Percentiles rank a stretch among this genome's conserved stretches.
These are phyloP conservation scores for Orientallactaga sibirica DNA, from an alignment of 2,797 vertebrate species.

Conservation along the genomic window DNA sequence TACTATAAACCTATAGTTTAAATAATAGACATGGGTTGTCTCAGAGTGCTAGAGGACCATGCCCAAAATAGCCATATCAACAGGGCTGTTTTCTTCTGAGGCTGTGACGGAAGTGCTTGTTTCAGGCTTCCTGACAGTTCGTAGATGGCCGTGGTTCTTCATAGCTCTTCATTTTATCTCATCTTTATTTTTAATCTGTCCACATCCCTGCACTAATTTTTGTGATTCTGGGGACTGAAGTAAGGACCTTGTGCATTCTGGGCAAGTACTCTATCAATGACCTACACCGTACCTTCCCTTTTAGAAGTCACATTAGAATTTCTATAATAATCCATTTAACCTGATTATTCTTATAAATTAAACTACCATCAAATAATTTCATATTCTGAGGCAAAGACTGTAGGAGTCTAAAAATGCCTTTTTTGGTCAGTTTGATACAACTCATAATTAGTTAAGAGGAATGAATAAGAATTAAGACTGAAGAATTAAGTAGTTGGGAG, in stretches of 20 bases:
- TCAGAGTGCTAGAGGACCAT: background rate
- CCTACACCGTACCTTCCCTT: no score
- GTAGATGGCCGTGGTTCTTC: no score
- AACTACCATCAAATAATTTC: background rate
- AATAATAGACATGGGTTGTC: background rate
- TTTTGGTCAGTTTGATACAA: background rate
- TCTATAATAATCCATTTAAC: background rate
- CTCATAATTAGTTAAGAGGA: background rate
- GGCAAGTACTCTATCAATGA: no score
- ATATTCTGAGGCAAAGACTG: background rate
- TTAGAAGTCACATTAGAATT: no score
- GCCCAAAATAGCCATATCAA: background rate
- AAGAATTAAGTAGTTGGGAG: background rate
- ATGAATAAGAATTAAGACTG: background rate
- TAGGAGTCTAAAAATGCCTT: background rate
- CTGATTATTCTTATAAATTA: background rate
- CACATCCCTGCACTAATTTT: no score
- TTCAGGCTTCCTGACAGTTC: no score
- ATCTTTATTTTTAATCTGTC: no score
- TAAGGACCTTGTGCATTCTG: no score
- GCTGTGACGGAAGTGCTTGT: no score
- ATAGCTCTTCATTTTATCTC: no score
- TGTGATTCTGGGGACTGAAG: no score
- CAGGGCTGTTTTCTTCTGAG: background rate
- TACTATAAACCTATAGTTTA: fast-evolving